Evolutionary conservation across 1,140 invertebrate species (phyloP), one percentile per base, ranked within the genome.

Genomic region (Adoxophyes honmai): DNA sequence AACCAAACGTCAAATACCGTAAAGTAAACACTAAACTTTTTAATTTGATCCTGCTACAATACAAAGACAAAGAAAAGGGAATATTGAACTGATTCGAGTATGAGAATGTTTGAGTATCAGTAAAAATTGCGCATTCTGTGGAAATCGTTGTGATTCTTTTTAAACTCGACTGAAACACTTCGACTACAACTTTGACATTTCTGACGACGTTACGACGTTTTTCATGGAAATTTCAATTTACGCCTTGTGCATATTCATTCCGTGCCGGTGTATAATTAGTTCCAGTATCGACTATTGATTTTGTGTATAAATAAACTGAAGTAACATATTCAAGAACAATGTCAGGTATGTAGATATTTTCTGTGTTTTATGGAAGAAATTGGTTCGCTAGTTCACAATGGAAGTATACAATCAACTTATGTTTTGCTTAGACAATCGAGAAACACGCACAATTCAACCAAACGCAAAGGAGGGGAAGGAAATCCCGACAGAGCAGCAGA

Each of bases 341-440:
- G 42, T 16, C 42, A 33, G 42, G 42, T 48, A 48, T 28, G 21
- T 6, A 21, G 42, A 15, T 21, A 21, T 21, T 48, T 48, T 21
- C 16, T n/a, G 1, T 48, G 21, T 48, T 3, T n/a, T n/a, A n/a
- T n/a, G 6, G 6, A 3, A 28, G 21, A 6, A 28, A 28, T 28
- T 28, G 21, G 42, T 48, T 48, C 10, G 21, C 9, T 44, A 44
- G 9, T 48, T 48, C 16, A 21, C 21, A 18, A 28, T 48, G 11
- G 15, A 33, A 56, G n/a, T 56, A 34, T 52, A 21, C 13, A 60
- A 28, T 52, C 34, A 60, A 36, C 38, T 10, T 55, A 53, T 57
- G 53, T 52, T 58, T 33, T 37, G 66, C 67, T 53, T 59, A 83
- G 81, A 82, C 44, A 75, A 79, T 34, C 60, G 75, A 62, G 70